A percentile compares a stretch with the other conserved stretches of the same genome.
Evolutionary conservation across 1,140 invertebrate genomes (phyloP).

Genomic region (Brachionus plicatilis): DNA sequence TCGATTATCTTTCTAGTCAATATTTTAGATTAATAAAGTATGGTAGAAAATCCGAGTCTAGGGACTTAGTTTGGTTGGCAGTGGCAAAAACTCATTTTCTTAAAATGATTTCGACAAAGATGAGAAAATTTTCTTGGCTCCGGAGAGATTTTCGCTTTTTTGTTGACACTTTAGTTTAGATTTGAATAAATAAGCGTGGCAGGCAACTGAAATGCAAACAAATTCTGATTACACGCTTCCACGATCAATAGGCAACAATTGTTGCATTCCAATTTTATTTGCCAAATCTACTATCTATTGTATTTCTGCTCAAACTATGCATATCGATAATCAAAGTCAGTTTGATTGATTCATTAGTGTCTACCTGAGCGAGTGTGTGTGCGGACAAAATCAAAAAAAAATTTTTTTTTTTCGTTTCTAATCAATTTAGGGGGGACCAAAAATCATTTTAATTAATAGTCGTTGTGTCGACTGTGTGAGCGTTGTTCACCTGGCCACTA

Average conservation of each 20-base stretch:
- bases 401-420: neutral
- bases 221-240: conserved; percentile 31
- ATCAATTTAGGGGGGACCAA: neutral
- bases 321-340: neutral
- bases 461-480: neutral
- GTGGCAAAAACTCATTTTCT: conserved; percentile 15
- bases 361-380: neutral
- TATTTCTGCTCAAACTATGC: neutral
- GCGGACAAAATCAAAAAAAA: neutral
- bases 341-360: neutral
- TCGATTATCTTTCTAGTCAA: neutral
- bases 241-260: neutral
- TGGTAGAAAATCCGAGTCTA: neutral
- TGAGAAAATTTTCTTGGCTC: neutral
- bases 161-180: neutral
- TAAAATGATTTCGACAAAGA: neutral
- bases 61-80: neutral
- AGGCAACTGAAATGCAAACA: neutral
- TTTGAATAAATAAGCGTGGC: neutral
- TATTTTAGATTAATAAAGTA: conserved; percentile 5
- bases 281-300: neutral
- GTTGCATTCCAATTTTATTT: neutral
- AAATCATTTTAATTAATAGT: neutral
- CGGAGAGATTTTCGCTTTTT: neutral
- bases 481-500: neutral